These are phyloP conservation scores for Notolabrus celidotus DNA, from an alignment of 2,797 vertebrate genomes.

Conservation along the genomic window DNA sequence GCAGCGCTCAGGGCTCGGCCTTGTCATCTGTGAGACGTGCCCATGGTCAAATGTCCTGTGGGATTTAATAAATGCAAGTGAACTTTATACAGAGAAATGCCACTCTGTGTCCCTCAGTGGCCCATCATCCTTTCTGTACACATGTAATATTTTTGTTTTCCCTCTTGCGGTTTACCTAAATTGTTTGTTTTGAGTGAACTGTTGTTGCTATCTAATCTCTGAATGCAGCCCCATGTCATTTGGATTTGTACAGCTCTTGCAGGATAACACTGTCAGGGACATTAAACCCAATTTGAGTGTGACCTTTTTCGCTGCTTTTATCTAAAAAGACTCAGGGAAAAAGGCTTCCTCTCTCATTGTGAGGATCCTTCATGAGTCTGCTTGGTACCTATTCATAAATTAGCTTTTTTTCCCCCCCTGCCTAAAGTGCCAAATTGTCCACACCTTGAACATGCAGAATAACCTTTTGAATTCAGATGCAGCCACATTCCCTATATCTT, in stretches of 20 bases:
- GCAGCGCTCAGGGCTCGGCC: conserved; percentile 8
- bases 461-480: conserved; percentile 54
- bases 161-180: conserved; percentile 26
- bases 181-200: conserved; percentile 54
- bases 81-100: conserved; percentile 49
- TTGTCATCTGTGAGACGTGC: conserved; percentile 41
- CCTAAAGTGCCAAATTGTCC: conserved; percentile 45
- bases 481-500: conserved; percentile 30
- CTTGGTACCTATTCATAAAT: conserved; percentile 53
- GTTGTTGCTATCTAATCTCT: conserved; percentile 55
- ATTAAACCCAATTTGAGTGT: conserved; percentile 64
- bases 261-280: conserved; percentile 55
- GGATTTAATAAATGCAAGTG: conserved; percentile 51
- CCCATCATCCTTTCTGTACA: conserved; percentile 12
- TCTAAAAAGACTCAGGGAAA: conserved; percentile 46
- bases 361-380: conserved; percentile 31
- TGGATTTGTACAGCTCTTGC: conserved; percentile 49
- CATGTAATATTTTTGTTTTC: conserved; percentile 17
- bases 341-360: conserved; percentile 24
- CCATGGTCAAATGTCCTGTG: conserved; percentile 18
- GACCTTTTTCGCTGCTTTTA: conserved; percentile 73
- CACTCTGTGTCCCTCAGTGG: background rate
- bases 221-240: conserved; percentile 47
- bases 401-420: conserved; percentile 40
- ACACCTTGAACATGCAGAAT: conserved; percentile 43